Percentiles rank a stretch among this genome's conserved stretches.
Evolutionary conservation across 1,140 invertebrate genomes (phyloP).

Genomic region (Bombus superbus): DNA sequence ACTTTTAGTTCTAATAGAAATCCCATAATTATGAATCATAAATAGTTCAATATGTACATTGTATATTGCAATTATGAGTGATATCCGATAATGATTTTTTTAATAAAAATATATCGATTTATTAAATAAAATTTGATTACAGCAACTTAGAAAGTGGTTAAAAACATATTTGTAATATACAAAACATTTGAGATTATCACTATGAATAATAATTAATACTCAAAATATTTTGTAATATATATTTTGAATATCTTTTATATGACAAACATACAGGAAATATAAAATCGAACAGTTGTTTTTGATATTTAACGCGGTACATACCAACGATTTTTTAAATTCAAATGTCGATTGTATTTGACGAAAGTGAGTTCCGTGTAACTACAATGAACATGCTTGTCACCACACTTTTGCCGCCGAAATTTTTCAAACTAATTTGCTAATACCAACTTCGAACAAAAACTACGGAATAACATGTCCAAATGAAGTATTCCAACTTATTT

Average conservation of each 20-base stretch:
- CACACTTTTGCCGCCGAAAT: constrained; percentile 11
- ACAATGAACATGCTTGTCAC: neutral
- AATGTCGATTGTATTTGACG: neutral
- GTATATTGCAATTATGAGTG: too few relatives aligned
- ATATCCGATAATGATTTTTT: too few relatives aligned
- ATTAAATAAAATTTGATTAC: neutral
- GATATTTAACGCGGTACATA: neutral
- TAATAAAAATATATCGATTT: neutral
- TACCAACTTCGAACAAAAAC: neutral
- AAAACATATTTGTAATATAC: neutral
- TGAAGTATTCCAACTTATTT: neutral
- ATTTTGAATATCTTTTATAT: neutral
- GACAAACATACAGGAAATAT: neutral
- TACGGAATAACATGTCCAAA: neutral
- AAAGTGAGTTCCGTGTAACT: neutral
- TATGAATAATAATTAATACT: neutral
- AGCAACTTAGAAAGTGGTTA: neutral
- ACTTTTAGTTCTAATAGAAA: neutral
- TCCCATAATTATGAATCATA: neutral
- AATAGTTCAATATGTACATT: too few relatives aligned
- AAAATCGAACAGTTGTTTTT: neutral
- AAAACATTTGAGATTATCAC: neutral
- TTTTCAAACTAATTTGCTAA: neutral
- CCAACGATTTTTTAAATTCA: neutral
- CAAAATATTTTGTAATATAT: neutral